Evolutionary conservation across 2,888 invertebrate species (phyloP), one percentile per base, ranked within the genome.

Genomic region (Argyresthia albistria): DNA sequence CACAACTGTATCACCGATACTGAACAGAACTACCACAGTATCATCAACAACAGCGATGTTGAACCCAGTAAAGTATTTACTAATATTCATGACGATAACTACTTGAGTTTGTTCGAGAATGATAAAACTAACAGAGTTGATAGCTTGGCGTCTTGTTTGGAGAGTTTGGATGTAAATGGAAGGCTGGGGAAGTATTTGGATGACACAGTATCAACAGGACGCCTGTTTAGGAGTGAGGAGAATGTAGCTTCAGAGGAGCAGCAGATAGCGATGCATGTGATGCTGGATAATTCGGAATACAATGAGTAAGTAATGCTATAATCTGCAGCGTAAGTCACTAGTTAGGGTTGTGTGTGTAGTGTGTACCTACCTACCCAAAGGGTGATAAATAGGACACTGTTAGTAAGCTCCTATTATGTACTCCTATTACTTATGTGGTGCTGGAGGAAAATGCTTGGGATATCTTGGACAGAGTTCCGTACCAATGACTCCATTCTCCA

Each of bases 1-100:
- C 86, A 87, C 45, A 92, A 92, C 64, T 94, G 93, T 60, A 60
- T 79, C 0, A 89, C 89, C 1, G 90, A 92, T 12, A 64, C 76
- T n/a, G 92, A 93, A 51, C 53, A 76, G 36, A 63, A 61, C 25
- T 79, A 82, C 53, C 62, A 78, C 58, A 70, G 77, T 25, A 58
- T 63, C 25, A 58, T 81, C 49, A 67, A 69, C 54, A 63, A 89
- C 1, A 65, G 70, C 9, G 71, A 82, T 8, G 62, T 62, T 57
- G 64, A 55, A 65, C 70, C 61, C 59, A 70, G 58, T 59, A 84
- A 62, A 79, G 70, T 66, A 56, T 93, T 90, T 59, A 89, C 91
- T 1, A 92, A 91, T 59, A 77, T 90, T 1, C 69, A 91, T 57
- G 83, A 88, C 9, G 93, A 93, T 64, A 76, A 80, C 42, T 88